Base-by-base conservation (phyloP, 2,113 vertebrate species). In the Percina caprodes region DNA sequence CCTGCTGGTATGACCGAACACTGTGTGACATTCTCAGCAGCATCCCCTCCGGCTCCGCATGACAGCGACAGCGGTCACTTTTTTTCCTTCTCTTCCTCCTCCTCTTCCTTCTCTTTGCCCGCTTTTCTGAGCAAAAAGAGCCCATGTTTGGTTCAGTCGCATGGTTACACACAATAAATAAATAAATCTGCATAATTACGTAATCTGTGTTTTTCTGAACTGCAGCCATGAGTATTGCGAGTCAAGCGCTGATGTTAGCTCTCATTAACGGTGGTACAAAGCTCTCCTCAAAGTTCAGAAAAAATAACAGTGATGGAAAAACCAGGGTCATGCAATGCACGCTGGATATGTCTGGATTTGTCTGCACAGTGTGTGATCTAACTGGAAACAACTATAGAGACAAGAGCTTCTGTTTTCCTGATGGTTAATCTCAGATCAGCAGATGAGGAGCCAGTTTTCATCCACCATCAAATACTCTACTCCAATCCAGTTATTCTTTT, bases 101-200 rank as follows among this genome's bases (percentile, higher is more conserved):
- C 59, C 69, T 79, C 52, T 69, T 74, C 79, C 54, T 70, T 52
- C 30, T 76, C 62, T 62, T 80, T 51, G 9, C 56, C 35, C 39
- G 24, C 19, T 63, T 79, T 79, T 83, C 72, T 39, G n/a, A 69
- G 66, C 56, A 85, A 55, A 80, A 77, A 66, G 77, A 63, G 54
- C 65, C 6, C 69, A 66, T 56, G 84, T 88, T 87, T 87, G 77
- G 81, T 77, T 83, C 81, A 65, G 91, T 93, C 13, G 87, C 92
- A 91, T 92, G 87, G 92, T 78, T 86, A 93, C 93, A 46, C 60
- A 86, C 70, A 55, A 87, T 77, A 89, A 93, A 94, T 89, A 93
- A 91, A 92, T 86, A 86, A 89, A 94, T 90, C 85, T 89, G 80
- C 88, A 90, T 89, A 79, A 84, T 93, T 91, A 91, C 77, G 14